Percentiles rank a stretch among this genome's conserved stretches.
Conservation (phyloP, 2,888 invertebrate genomes). For the Caenorhabditis imperialis region DNA sequence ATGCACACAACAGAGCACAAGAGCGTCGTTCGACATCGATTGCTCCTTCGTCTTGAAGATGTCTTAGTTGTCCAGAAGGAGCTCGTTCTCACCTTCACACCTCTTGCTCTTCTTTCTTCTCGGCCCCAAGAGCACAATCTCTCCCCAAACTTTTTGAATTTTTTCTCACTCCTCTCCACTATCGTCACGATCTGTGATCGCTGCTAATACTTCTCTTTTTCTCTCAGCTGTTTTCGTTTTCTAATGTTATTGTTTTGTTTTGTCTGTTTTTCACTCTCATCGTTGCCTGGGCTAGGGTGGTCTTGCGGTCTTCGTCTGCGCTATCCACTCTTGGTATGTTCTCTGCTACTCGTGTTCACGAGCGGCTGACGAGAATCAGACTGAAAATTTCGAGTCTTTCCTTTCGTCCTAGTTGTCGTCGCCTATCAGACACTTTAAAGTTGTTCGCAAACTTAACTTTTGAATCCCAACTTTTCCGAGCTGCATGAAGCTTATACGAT, state of each 20-base stretch:
- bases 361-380: conserved; percentile 7
- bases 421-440: too few relatives aligned
- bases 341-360: conserved; percentile 5
- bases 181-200: conserved; percentile 11
- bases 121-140: not conserved
- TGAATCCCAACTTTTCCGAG: too few relatives aligned
- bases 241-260: conserved; percentile 49
- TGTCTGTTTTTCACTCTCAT: conserved; percentile 17
- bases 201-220: conserved; percentile 18
- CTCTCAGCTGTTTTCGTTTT: conserved; percentile 30
- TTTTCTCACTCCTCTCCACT: conserved; percentile 1
- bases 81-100: conserved; percentile 7
- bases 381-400: conserved; percentile 11
- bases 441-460: too few relatives aligned
- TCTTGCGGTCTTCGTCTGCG: conserved; percentile 29
- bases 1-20: conserved; percentile 17
- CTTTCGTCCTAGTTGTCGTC: too few relatives aligned
- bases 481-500: too few relatives aligned
- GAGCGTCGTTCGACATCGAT: conserved; percentile 43
- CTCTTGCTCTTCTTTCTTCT: not conserved
- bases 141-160: conserved; percentile 2
- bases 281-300: not conserved
- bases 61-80: not conserved
- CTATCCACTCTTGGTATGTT: conserved; percentile 3
- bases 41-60: not conserved